A percentile compares a stretch with the other conserved stretches of the same genome.
These are phyloP conservation scores for Sabatieria punctata DNA, from an alignment of 2,888 invertebrate species.

Conservation along the genomic window DNA sequence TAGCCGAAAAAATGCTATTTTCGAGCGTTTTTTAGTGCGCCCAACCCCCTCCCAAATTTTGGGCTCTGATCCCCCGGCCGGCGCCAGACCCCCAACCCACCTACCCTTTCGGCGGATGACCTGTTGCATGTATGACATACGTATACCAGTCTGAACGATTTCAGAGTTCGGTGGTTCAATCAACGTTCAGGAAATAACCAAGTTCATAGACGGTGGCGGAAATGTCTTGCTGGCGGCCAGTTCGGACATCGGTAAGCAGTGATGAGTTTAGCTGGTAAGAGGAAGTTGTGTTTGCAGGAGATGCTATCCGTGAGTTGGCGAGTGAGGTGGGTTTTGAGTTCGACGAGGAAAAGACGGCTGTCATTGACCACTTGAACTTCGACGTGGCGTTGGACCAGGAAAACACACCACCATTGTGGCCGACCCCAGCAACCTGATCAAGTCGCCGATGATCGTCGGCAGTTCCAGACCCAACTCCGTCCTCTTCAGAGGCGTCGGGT, in stretches of 20 bases:
- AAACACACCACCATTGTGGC: constrained; percentile 80
- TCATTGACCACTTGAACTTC: constrained; percentile 93
- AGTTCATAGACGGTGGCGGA: constrained; percentile 83
- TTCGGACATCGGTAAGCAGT: constrained; percentile 43
- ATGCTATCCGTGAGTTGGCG: constrained; percentile 79
- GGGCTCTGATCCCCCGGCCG: constrained; percentile 50
- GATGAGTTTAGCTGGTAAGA: constrained; percentile 41
- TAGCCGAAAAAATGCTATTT: too few relatives aligned
- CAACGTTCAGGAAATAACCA: constrained; percentile 65
- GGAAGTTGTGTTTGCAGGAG: constrained; percentile 42
- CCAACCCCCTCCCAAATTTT: constrained; percentile 56
- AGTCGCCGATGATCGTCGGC: constrained; percentile 7
- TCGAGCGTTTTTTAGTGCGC: too few relatives aligned
- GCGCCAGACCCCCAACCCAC: background rate
- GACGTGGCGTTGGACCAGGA: constrained; percentile 62
- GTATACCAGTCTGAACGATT: too few relatives aligned
- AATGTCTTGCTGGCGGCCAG: constrained; percentile 81
- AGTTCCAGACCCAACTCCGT: constrained; percentile 42
- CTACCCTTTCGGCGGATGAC: too few relatives aligned
- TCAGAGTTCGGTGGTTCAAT: constrained; percentile 39
- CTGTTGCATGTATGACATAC: too few relatives aligned
- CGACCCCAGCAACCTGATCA: constrained; percentile 41
- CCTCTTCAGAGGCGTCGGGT: constrained; percentile 65
- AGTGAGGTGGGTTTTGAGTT: constrained; percentile 94
- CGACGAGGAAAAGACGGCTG: constrained; percentile 82